Evolutionary conservation across 37 sponge, comb jelly and placozoan genomes (phyloP).

Genomic region (Beroe ovata): DNA sequence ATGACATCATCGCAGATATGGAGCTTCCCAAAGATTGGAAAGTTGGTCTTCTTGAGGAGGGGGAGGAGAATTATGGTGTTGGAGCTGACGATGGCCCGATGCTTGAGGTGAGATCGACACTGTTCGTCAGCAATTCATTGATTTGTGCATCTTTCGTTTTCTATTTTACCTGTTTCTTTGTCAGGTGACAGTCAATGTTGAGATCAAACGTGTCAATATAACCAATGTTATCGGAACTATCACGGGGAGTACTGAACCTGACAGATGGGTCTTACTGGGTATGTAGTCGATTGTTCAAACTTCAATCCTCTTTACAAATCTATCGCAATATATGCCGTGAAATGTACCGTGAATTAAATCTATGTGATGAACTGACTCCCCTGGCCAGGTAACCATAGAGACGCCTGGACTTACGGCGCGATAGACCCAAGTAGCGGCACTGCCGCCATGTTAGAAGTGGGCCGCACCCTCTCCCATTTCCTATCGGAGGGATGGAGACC

Average conservation of each 20-base stretch:
- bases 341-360: background rate
- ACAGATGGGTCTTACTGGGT: constrained; percentile 64
- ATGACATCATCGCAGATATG: constrained; percentile 9
- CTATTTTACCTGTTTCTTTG: background rate
- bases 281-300: too few species aligned
- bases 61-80: background rate
- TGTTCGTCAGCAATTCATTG: background rate
- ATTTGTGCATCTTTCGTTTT: background rate
- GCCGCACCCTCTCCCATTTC: constrained; percentile 70
- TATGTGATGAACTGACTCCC: background rate
- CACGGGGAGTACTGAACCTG: constrained; percentile 83
- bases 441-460: constrained; percentile 80
- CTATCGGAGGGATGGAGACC: constrained; percentile 84
- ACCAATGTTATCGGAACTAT: constrained; percentile 87
- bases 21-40: background rate
- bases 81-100: constrained; percentile 14
- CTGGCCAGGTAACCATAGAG: constrained; percentile 87
- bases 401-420: constrained; percentile 92
- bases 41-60: background rate
- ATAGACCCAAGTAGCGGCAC: constrained; percentile 89
- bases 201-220: constrained; percentile 68
- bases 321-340: too few species aligned
- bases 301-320: too few species aligned
- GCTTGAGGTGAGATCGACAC: constrained; percentile 2
- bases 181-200: constrained; percentile 80